Evolutionary conservation across 2,113 vertebrate genomes (phyloP), one percentile per base, ranked within the genome.

Genomic region (Urocitellus parryii): DNA sequence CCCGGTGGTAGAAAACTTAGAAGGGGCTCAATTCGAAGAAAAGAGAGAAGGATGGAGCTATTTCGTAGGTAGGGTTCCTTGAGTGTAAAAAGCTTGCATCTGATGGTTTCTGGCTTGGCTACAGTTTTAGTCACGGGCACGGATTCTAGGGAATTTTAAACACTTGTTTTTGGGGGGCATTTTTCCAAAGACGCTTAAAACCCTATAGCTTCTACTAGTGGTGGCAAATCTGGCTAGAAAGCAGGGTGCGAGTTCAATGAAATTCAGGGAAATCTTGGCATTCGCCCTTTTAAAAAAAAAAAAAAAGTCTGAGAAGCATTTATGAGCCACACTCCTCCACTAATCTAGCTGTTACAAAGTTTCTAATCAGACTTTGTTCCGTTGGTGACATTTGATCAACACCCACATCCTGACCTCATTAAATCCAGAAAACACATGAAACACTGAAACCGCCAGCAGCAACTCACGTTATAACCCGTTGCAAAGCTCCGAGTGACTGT

Each of bases 121-220:
- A 79, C 20, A n/a, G 73, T 65, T 90, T 96, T 58, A 88, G 70
- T 88, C 82, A 78, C 37, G 63, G n/a, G 61, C 45, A 86, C 1
- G 0, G 67, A 74, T 97, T 89, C 91, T 94, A 63, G 67, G 24
- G 88, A 95, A 91, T 79, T 94, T 77, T 86, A 90, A 85, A 27
- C n/a, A 56, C 65, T 89, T 58, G 14, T 53, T 84, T 92, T 78
- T 22, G 5, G 48, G 29, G 73, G 58, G 34, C 94, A 87, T 61
- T 82, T 63, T 94, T 85, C 81, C 96, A 96, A 67, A 86, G 61
- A 95, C 90, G 78, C 61, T 82, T 95, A 93, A 68, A 77, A 96
- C 91, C 32, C 68, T 74, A 67, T 53, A n/a, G 3, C 37, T 96
- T 90, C 73, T 96, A 77, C 25, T 81, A 95, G 42, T 74, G 79